Conservation (phyloP, 2,113 vertebrate genomes). For the Ochotona curzoniae region DNA sequence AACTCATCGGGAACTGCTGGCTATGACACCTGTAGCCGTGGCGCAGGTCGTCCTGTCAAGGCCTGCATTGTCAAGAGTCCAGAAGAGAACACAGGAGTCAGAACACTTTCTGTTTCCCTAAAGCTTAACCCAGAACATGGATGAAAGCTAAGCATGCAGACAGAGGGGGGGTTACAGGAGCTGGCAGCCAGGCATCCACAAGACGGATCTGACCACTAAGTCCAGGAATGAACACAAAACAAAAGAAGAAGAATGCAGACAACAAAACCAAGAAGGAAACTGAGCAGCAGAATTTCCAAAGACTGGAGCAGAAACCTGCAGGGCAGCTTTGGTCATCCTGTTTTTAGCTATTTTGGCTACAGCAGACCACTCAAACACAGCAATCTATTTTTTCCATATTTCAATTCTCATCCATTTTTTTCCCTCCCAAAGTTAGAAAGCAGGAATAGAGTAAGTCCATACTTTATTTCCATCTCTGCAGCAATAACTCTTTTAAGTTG, state of each 20-base stretch:
- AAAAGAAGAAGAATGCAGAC: background rate
- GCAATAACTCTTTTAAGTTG: background rate
- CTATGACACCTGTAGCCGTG: background rate
- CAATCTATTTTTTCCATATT: slow-evolving; percentile 50
- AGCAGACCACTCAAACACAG: slow-evolving; percentile 51
- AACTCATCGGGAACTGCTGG: background rate
- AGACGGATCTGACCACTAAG: too few species aligned
- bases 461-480: background rate
- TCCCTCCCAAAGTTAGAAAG: slow-evolving; percentile 36
- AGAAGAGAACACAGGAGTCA: background rate
- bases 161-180: background rate
- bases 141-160: background rate
- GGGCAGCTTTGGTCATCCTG: slow-evolving; percentile 34
- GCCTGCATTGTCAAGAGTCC: background rate
- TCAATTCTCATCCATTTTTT: slow-evolving; percentile 51
- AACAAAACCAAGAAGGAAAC: background rate
- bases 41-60: background rate
- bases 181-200: too few species aligned
- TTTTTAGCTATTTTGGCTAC: slow-evolving; percentile 45
- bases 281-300: background rate
- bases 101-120: background rate
- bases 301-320: background rate
- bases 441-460: slow-evolving; percentile 20
- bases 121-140: background rate
- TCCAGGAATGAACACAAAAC: background rate